Percentiles rank a stretch among this genome's conserved stretches.
Conservation (phyloP, 1,140 invertebrate species). For the Brachionus calyciflorus region DNA sequence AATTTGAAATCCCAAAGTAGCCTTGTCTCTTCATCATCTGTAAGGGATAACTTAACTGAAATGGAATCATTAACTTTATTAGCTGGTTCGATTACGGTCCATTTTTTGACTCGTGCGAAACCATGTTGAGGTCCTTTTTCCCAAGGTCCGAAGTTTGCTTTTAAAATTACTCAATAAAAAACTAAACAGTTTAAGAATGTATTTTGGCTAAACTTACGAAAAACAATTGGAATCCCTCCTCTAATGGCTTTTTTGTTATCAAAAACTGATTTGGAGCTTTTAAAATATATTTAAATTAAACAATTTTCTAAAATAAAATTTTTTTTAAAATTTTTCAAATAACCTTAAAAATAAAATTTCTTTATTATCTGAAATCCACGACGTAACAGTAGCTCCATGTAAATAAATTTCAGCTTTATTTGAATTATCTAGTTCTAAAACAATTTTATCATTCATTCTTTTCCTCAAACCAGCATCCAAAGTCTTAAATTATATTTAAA, state of each 20-base stretch:
- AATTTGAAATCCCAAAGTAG: slow-evolving; percentile 86
- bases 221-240: slow-evolving; percentile 89
- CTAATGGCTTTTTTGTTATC: slow-evolving; percentile 90
- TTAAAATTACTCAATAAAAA: slow-evolving; percentile 48
- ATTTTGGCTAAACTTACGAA: slow-evolving; percentile 76
- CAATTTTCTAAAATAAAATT: slow-evolving; percentile 58
- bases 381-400: slow-evolving; percentile 78
- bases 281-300: no score
- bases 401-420: slow-evolving; percentile 25
- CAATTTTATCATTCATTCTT: slow-evolving; percentile 2
- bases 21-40: slow-evolving; percentile 84
- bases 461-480: not conserved
- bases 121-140: slow-evolving; percentile 82
- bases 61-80: slow-evolving; percentile 77
- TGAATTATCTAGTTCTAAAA: slow-evolving; percentile 14
- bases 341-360: slow-evolving; percentile 88
- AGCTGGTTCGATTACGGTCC: slow-evolving; percentile 81
- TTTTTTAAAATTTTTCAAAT: slow-evolving; percentile 46
- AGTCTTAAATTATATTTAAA: not conserved
- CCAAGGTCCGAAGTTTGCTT: slow-evolving; percentile 90
- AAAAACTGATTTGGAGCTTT: slow-evolving; percentile 82
- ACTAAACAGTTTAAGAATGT: not conserved
- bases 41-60: slow-evolving; percentile 81
- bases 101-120: slow-evolving; percentile 83
- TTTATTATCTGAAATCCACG: slow-evolving; percentile 89